Evolutionary conservation across 2,113 vertebrate genomes (phyloP), one percentile per base, ranked within the genome.

Genomic region (Pygoscelis antarcticus): DNA sequence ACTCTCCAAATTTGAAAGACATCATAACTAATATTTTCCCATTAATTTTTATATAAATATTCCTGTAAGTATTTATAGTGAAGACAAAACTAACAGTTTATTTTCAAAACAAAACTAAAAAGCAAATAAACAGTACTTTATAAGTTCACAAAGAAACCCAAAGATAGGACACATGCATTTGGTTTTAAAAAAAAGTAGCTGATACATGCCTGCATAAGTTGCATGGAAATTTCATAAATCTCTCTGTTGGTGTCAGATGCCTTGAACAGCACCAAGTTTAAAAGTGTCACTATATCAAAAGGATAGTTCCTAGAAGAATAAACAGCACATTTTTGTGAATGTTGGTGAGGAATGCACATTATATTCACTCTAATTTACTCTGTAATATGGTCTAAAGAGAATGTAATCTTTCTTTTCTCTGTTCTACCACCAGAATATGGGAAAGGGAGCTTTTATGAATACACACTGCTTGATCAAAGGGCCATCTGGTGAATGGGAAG

Each of bases 141-240:
- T 18, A 57, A 68, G 27, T 40, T 52, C 36, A 69, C 17, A 8
- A 49, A 70, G 62, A 76, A 18, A 0, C 3, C 22, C 34, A 66
- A 82, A 62, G 25, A 65, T 2, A 89, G 40, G 22, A 58, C 40
- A 74, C 49, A 47, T 71, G 49, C 34, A 85, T 66, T 81, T 60
- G 7, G 20, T 54, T 70, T 65, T 57, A 32, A 46, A 60, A 54
- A 25, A 36, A 55, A 64, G 30, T 29, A 78, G 81, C 29, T 61
- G 92, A 92, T 97, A 98, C 96, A 4, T 98, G 98, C 99, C 99
- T 99, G 99, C 99, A 99, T 99, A 84, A 99, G 98, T 98, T 99
- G 99, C 99, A 99, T 99, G 91, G 99, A 99, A 96, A 99, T 99
- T 97, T 99, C 99, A 95, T 99, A 99, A 87, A 99, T 99, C 95